phyloP scores from a whole-genome alignment of 1,140 invertebrate genomes.

The Cardiocondyla obscurior region DNA sequence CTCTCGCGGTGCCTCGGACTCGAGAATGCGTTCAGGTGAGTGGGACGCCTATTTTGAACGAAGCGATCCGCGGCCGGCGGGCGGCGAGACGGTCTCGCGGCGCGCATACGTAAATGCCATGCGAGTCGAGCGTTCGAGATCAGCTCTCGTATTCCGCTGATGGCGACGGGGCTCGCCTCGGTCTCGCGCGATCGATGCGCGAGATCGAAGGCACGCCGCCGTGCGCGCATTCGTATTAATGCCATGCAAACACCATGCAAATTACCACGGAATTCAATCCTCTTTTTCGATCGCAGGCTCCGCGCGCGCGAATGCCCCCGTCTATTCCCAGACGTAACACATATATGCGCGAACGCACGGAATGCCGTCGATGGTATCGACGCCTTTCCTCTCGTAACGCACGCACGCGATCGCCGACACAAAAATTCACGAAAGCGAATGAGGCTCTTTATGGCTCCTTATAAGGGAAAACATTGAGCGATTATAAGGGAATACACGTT shows the following conservation, averaged over 20 bases:
- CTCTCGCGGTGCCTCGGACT: not conserved
- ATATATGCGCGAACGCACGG: not conserved
- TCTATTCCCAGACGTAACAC: constrained; percentile 3
- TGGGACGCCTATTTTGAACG: constrained; percentile 29
- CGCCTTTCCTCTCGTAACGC: not conserved
- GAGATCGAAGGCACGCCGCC: constrained; percentile 36
- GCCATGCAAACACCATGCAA: constrained; percentile 51
- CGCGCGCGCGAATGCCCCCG: not conserved
- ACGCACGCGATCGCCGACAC: constrained; percentile 5
- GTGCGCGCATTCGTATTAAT: constrained; percentile 39
- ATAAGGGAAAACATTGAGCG: too few relatives aligned
- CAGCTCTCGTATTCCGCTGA: not conserved
- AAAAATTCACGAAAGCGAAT: constrained; percentile 26
- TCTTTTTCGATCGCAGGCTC: constrained; percentile 39
- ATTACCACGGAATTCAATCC: constrained; percentile 43
- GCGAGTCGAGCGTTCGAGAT: constrained; percentile 26
- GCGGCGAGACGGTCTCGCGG: too few relatives aligned
- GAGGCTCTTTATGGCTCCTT: not conserved
- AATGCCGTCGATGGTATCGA: constrained; percentile 19
- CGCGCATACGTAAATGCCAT: constrained; percentile 23
- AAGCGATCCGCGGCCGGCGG: not conserved
- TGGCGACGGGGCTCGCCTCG: not conserved
- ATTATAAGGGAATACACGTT: too few relatives aligned
- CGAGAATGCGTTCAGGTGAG: constrained; percentile 31
- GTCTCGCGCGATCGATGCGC: not conserved